Evolutionary conservation across 2,888 invertebrate genomes (phyloP).

Genomic region (Podotricha telesiphe): DNA sequence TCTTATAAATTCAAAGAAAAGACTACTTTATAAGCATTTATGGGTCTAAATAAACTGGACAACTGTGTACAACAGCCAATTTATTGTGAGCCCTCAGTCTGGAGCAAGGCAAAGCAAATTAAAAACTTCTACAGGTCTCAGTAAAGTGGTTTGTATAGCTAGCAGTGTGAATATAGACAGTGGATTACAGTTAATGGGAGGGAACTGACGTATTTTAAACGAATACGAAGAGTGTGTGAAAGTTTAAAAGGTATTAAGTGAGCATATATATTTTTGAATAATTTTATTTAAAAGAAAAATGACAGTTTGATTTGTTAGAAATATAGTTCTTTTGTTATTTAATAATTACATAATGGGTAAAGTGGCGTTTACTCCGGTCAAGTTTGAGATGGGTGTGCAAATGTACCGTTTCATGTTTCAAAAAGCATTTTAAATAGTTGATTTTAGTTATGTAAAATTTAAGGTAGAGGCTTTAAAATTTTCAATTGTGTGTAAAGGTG

Average conservation of each 20-base stretch:
- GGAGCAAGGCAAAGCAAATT: not conserved
- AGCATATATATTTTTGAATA: not conserved
- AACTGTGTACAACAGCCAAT: not conserved
- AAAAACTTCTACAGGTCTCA: not conserved
- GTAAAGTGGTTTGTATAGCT: not conserved
- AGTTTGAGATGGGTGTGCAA: not conserved
- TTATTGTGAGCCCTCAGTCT: not conserved
- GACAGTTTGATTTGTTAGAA: not conserved
- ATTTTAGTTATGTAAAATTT: not conserved
- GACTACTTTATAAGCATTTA: not conserved
- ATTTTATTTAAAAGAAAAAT: not conserved
- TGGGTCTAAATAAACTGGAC: not conserved
- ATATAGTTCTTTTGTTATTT: not conserved
- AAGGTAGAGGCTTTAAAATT: too few relatives aligned
- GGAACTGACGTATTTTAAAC: conserved; percentile 9
- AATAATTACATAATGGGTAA: not conserved
- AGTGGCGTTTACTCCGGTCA: not conserved
- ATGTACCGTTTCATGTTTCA: not conserved
- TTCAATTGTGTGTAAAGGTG: too few relatives aligned
- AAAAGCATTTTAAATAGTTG: not conserved
- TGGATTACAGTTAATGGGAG: not conserved
- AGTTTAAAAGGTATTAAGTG: not conserved
- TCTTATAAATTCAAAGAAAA: not conserved
- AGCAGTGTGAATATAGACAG: not conserved
- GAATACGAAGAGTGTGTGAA: not conserved